These are phyloP conservation scores for Micoletzkya japonica DNA, from an alignment of 2,888 invertebrate genomes.

Conservation along the genomic window DNA sequence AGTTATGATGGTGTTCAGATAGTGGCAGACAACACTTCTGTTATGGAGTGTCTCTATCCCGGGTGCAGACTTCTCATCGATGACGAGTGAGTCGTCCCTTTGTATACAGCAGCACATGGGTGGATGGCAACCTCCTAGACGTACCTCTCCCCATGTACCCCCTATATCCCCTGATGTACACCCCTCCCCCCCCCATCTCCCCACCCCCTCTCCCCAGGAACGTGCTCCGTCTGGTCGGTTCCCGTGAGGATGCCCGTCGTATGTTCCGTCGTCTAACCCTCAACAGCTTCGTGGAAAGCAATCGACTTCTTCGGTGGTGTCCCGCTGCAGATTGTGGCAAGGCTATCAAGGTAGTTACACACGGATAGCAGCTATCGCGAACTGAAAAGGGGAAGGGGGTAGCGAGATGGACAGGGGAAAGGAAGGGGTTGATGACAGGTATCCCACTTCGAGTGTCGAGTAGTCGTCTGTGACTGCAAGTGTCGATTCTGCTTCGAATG, in stretches of 20 bases:
- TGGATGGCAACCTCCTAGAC: no score
- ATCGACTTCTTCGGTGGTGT: conserved; percentile 93
- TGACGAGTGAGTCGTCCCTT: conserved; percentile 36
- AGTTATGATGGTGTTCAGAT: conserved; percentile 29
- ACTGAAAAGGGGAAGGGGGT: background rate
- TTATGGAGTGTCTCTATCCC: conserved; percentile 44
- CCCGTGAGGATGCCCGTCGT: conserved; percentile 28
- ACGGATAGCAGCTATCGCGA: no score
- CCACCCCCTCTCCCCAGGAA: conserved; percentile 31
- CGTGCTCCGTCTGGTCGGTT: conserved; percentile 34
- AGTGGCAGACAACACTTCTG: conserved; percentile 35
- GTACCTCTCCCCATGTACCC: no score
- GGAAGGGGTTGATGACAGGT: conserved; percentile 33
- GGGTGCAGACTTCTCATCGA: conserved; percentile 45
- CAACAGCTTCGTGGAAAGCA: conserved; percentile 74
- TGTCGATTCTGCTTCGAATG: conserved; percentile 80
- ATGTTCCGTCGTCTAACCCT: conserved; percentile 39
- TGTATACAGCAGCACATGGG: background rate
- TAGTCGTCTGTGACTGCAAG: conserved; percentile 85
- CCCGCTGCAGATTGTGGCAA: conserved; percentile 96
- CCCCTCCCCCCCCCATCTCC: no score
- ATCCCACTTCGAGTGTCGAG: conserved; percentile 40
- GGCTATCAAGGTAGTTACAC: conserved; percentile 75
- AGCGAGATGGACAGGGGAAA: background rate
- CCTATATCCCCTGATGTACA: no score